Base-by-base conservation (phyloP, 2,113 vertebrate genomes). In the Tympanuchus pallidicinctus region DNA sequence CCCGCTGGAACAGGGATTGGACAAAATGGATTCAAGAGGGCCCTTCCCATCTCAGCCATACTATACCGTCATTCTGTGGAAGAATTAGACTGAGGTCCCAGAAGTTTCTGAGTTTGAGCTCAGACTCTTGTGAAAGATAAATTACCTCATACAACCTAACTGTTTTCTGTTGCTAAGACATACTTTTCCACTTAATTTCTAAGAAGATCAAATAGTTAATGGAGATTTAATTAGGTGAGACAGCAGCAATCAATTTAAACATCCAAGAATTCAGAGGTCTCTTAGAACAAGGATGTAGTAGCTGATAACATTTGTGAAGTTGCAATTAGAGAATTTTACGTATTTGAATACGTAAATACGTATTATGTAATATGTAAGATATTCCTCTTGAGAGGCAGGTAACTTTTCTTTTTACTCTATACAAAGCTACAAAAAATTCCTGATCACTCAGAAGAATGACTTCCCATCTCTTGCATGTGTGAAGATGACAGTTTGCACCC, bases 231-330 rank as follows among this genome's bases (percentile, higher is more conserved):
- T 47, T 79, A 59, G 25, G 66, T 79, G 36, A 90, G 74, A 66
- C 36, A 84, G 38, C 88, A 69, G 40, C 40, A 94, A 87, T 92
- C 79, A 61, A 82, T 57, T 81, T 65, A 92, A 94, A 82, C 24
- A 50, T 60, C 19, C 50, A 88, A 81, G 42, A 89, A 86, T 86
- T 89, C 42, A 81, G 50, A 77, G 45, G n/a, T 61, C 61, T 92
- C 11, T 69, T 82, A 42, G 16, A 92, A 32, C 20, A 92, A 73
- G 22, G n/a, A 79, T 59, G 8, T 20, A 89, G 45, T 61, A 84
- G 48, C n/a, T 50, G 54, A 54, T 54, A 84, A 70, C 6, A 40
- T 73, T 90, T 86, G 25, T 57, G 47, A 64, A 78, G 3, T n/a
- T 81, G 27, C 43, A 72, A 47, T 82, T 78, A 86, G 22, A 38